phyloP scores from a whole-genome alignment of 2,888 invertebrate genomes.

The Stenodema calcarata region DNA sequence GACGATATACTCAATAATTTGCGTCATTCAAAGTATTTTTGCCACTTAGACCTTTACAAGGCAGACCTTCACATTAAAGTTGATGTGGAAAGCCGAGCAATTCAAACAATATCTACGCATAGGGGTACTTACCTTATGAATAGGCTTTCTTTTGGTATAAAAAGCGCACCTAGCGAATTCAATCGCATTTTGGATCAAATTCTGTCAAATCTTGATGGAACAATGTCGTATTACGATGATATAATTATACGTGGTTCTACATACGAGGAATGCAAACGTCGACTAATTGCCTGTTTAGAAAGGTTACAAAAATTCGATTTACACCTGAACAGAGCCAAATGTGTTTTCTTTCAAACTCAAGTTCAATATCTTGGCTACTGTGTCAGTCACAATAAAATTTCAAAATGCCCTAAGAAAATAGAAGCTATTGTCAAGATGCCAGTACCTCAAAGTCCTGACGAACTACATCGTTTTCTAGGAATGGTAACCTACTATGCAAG shows the following conservation, averaged over 20 bases:
- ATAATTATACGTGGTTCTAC: constrained; percentile 34
- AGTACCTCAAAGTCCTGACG: constrained; percentile 44
- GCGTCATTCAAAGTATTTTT: constrained; percentile 52
- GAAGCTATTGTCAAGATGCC: constrained; percentile 38
- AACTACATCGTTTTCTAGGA: constrained; percentile 27
- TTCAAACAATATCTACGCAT: constrained; percentile 51
- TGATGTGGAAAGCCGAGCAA: constrained; percentile 46
- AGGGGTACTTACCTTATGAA: constrained; percentile 45
- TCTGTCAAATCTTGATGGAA: not conserved
- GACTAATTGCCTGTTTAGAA: not conserved
- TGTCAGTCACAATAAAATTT: constrained; percentile 30
- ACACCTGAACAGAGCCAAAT: constrained; percentile 37
- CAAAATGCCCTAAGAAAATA: constrained; percentile 46
- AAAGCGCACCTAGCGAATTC: constrained; percentile 34
- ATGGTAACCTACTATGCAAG: constrained; percentile 40
- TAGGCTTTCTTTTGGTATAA: constrained; percentile 31
- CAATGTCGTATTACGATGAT: constrained; percentile 8
- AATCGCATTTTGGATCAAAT: constrained; percentile 10
- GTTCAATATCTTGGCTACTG: constrained; percentile 36
- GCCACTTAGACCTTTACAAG: constrained; percentile 54
- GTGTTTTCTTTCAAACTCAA: constrained; percentile 13
- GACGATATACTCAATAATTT: constrained; percentile 50
- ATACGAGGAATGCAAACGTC: constrained; percentile 1
- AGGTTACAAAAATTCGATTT: not conserved
- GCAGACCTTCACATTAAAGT: constrained; percentile 54